Evolutionary conservation across 2,797 vertebrate species (phyloP).

Genomic region (Eulemur albifrons): DNA sequence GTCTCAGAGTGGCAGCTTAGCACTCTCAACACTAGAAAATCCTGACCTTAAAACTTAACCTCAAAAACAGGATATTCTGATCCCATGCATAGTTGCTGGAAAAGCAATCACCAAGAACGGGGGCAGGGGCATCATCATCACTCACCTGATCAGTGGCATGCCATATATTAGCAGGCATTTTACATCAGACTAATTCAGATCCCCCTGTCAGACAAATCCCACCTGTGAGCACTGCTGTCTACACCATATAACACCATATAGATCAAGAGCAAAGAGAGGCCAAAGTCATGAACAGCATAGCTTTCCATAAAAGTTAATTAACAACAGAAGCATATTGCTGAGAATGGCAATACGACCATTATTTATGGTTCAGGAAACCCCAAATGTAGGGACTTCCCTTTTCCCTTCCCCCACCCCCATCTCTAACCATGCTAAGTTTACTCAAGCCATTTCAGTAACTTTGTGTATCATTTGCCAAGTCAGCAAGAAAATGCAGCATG

Average conservation of each 20-base stretch:
- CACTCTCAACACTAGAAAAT: neutral
- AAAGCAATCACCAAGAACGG: neutral
- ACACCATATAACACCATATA: conserved; percentile 76
- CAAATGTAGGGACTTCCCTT: conserved; percentile 44
- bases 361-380: conserved; percentile 74
- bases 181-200: conserved; percentile 57
- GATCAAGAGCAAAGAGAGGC: conserved; percentile 72
- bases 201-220: conserved; percentile 67
- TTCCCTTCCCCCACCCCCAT: neutral
- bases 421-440: neutral
- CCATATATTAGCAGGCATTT: conserved; percentile 52
- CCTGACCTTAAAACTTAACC: neutral
- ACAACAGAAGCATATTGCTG: conserved; percentile 73
- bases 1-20: neutral
- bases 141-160: neutral
- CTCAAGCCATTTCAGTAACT: conserved; percentile 31
- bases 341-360: conserved; percentile 14
- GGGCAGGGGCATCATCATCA: neutral
- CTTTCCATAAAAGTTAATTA: conserved; percentile 81
- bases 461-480: conserved; percentile 56
- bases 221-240: conserved; percentile 69
- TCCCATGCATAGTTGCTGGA: neutral
- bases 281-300: conserved; percentile 70
- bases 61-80: neutral
- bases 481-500: conserved; percentile 23